phyloP scores from a whole-genome alignment of 2,113 vertebrate species.

The Grammomys dolichurus region DNA sequence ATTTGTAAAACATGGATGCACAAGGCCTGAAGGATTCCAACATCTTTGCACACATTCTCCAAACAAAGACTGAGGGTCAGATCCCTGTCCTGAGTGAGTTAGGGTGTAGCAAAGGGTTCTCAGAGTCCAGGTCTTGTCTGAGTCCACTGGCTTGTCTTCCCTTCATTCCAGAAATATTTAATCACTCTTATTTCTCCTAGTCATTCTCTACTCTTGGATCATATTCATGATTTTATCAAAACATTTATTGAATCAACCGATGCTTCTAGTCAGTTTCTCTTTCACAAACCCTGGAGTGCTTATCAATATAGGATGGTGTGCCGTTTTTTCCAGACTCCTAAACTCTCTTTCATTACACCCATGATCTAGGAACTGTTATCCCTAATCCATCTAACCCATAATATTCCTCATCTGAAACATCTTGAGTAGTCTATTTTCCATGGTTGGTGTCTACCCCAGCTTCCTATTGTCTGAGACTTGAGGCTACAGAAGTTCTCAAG shows the following conservation, averaged over 20 bases:
- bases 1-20: not conserved
- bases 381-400: not conserved
- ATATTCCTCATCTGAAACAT: not conserved
- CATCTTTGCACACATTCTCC: not conserved
- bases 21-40: not conserved
- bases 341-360: not conserved
- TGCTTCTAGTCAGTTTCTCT: not conserved
- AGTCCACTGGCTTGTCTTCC: not conserved
- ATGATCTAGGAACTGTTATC: not conserved
- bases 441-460: not conserved
- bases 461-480: not conserved
- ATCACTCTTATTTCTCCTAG: not conserved
- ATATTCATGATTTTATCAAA: not conserved
- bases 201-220: not conserved
- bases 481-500: slow-evolving; percentile 27
- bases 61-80: not conserved
- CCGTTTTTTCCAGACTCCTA: not conserved
- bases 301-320: not conserved
- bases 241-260: not conserved
- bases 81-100: not conserved
- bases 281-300: not conserved
- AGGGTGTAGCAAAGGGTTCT: not conserved
- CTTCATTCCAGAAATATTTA: not conserved
- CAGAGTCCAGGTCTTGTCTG: not conserved
- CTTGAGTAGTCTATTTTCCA: not conserved